Percentiles rank a stretch among this genome's conserved stretches.
Conservation (phyloP, 1,140 invertebrate species). For the Copidosoma floridanum region DNA sequence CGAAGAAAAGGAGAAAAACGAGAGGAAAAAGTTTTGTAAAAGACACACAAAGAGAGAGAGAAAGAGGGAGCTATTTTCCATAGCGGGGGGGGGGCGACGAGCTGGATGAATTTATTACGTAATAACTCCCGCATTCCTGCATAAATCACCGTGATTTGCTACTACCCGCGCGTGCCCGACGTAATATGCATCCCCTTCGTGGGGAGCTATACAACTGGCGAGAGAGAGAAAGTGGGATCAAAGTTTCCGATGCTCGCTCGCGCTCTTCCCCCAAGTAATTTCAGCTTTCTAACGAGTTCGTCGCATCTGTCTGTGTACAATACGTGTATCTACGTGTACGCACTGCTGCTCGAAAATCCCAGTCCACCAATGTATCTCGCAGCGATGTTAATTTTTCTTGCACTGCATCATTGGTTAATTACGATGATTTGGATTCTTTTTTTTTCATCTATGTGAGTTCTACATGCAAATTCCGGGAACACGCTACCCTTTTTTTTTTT, state of each 20-base stretch:
- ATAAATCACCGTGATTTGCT: too few relatives aligned
- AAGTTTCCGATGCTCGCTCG: neutral
- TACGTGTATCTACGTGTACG: too few relatives aligned
- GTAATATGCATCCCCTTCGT: neutral
- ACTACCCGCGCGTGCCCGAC: too few relatives aligned
- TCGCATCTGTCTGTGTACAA: too few relatives aligned
- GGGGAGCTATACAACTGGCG: neutral
- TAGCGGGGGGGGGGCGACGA: neutral
- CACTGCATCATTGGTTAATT: slow-evolving; percentile 14
- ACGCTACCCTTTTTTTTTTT: too few relatives aligned
- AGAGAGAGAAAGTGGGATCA: neutral
- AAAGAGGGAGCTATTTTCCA: neutral
- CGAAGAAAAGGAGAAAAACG: neutral
- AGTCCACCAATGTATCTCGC: too few relatives aligned
- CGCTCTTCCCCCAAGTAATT: slow-evolving; percentile 10
- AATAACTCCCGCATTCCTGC: slow-evolving; percentile 5
- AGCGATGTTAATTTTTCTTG: too few relatives aligned
- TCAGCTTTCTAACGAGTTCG: slow-evolving; percentile 20
- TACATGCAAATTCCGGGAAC: too few relatives aligned
- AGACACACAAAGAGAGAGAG: too few relatives aligned
- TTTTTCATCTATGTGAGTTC: too few relatives aligned
- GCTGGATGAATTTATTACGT: slow-evolving; percentile 15
- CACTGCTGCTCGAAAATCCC: too few relatives aligned
- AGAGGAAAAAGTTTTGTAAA: neutral
- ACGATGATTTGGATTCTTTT: too few relatives aligned